Evolutionary conservation across 2,113 vertebrate species (phyloP), one percentile per base, ranked within the genome.

Genomic region (Callopanchax toddi): DNA sequence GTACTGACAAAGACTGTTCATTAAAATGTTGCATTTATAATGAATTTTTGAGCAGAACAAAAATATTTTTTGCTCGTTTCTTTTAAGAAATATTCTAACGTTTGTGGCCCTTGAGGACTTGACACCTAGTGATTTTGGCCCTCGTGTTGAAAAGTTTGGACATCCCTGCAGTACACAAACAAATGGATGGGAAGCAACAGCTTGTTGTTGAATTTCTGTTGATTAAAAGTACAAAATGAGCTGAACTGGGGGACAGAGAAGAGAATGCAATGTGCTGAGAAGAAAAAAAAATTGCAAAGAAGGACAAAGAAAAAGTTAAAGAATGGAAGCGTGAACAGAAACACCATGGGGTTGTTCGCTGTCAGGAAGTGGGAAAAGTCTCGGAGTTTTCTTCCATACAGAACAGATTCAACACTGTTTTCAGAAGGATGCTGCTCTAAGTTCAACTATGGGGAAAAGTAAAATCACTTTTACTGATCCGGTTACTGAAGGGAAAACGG

Each of bases 241-340:
- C 18, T 42, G 20, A 42, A 16, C 32, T 16, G 54, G 32, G 59
- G 25, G 59, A 36, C 18, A 22, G 36, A 5, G 22, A 54, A 34
- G 11, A 20, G 42, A 7, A 42, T 49, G 62, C 29, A 65, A 29
- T 18, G 4, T n/a, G 29, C 39, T n/a, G 43, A 73, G 70, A 69
- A 53, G 45, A 61, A 54, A 15, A 6, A n/a, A 45, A 26, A 32
- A 11, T 13, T 16, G 17, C 6, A 13, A 32, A n/a, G 29, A 58
- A 15, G 0, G 1, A 15, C 25, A 17, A 39, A 25, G 20, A 18
- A 44, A 23, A 44, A 60, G 23, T 18, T 16, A 34, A 39, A 61
- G 23, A 51, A n/a, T 32, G 60, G 71, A 71, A 57, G 60, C 17
- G 62, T 61, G 60, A 78, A 48, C 2, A 25, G 51, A 51, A 50